Base-by-base conservation (phyloP, 2,888 invertebrate genomes). In the Agrenia bidenticulata region DNA sequence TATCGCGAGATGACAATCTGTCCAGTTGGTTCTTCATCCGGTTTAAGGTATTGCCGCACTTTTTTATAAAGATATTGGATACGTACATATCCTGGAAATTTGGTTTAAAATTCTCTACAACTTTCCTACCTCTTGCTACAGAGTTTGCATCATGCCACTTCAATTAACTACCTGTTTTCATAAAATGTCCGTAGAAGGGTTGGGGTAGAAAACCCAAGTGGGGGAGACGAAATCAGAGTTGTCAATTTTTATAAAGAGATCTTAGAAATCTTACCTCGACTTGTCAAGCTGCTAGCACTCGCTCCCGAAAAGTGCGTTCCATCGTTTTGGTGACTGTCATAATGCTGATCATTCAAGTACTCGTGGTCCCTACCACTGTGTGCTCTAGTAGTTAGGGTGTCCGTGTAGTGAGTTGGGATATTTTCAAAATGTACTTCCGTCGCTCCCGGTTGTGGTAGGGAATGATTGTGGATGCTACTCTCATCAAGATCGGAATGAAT, bases 261-360 rank as follows among this genome's bases (percentile, higher is more conserved):
- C n/a, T n/a, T n/a, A n/a, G 19, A 45, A 19, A 45, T 45, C 39
- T 41, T n/a, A 57, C 57, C 57, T 27, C 57, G 57, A 57, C 57
- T 41, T 4, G 21, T 57, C 41, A 57, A 41, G 21, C 57, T 57
- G 42, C 57, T 57, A 5, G 57, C 57, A 39, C 41, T 41, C 11
- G 55, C 55, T n/a, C 55, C 55, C 2, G 21, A 32, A 41, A 57
- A 57, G 23, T 57, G 41, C 19, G 13, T 2, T 57, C 57, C 57
- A 21, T 57, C 57, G 19, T 57, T 32, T 17, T 57, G 57, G 17
- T 41, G 37, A 32, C 19, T 5, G 41, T 41, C 13, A 23, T 39
- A 32, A 19, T 57, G 57, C 19, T 57, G 41, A 23, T 57, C 57
- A 19, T 57, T 57, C 41, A 27, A 32, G 39, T 57, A 57, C 26